Evolutionary conservation across 1,140 invertebrate genomes (phyloP), one percentile per base, ranked within the genome.

Genomic region (Heliconius hewitsoni): DNA sequence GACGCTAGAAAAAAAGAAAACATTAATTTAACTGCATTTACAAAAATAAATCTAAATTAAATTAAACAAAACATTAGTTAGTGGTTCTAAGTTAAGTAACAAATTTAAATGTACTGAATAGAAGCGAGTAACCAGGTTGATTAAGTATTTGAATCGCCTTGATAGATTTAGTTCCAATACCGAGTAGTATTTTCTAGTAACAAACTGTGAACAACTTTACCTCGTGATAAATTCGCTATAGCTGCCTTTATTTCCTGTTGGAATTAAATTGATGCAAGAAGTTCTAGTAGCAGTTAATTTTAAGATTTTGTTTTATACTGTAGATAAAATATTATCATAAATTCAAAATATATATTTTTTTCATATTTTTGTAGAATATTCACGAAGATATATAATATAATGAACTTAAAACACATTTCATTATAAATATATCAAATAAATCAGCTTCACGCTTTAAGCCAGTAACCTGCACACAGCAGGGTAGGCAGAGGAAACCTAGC

Each of bases 41-140:
- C 11, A 46, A 23, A 30, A 66, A 66, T 30, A 66, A 66, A 66
- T 66, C 3, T 30, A 27, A 0, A 66, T 66, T 66, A n/a, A 66
- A 66, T 16, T 4, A 27, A 27, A 66, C 60, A 66, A 66, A 30
- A 66, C 60, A 66, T 66, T 66, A 60, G 55, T 60, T 27, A 66
- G 60, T 66, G 60, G 60, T 16, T 66, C n/a, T 66, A 66, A 66
- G 60, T 66, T 66, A 66, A 66, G n/a, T 66, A 66, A 66, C 60
- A 66, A 66, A 66, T 66, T 66, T 66, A 66, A 66, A 66, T 66
- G 60, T 66, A 66, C 27, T 66, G 60, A 66, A 66, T 66, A 66
- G 60, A 30, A 66, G 11, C 60, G 16, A 66, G 60, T 13, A 66
- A 30, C 27, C 60, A 66, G 60, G 27, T 66, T 66, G 60, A 66